Base-by-base conservation (phyloP, 2,888 invertebrate genomes). In the Cerceris ruficornis region DNA sequence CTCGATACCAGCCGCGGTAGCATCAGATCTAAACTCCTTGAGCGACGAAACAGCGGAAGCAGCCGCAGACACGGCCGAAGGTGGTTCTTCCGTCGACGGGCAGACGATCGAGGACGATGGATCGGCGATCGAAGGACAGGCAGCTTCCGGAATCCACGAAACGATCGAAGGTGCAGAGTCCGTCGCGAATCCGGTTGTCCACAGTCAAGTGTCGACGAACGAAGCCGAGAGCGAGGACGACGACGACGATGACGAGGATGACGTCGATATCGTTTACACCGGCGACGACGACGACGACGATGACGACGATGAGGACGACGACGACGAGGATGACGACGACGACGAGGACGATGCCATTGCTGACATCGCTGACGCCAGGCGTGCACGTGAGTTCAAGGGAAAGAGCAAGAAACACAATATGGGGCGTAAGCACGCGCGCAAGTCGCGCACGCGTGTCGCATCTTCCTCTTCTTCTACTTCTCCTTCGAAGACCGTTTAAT, bases 371-470 rank as follows among this genome's bases (percentile, higher is more conserved):
- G 94, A 94, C 92, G 95, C 95, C 88, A 95, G 95, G 93, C 93
- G 94, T 94, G 94, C 97, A 96, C 97, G 97, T 97, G 96, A 97
- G 97, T 97, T 96, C 91, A 96, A 96, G 95, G 95, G 95, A 86
- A 91, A 91, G 88, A 90, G 89, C 87, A 91, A 91, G 88, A 91
- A 92, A 89, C 90, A 90, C 88, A 88, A 82, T 86, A 88, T 86
- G 75, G 86, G 82, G 77, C 89, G 83, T 62, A 90, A 89, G 76
- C 90, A 89, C 83, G 79, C 89, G 82, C 88, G 88, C 72, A 89
- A 90, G 74, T 82, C 87, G 49, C 73, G 52, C 15, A 57, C 58
- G 73, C 74, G 62, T 49, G 76, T 14, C n/a, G 5, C 17, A 11
- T 6, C 73, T 39, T 28, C 28, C 28, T 28, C 28, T 28, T 28